Evolutionary conservation across 2,797 vertebrate genomes (phyloP).

Genomic region (Leontocebus nigricollis): DNA sequence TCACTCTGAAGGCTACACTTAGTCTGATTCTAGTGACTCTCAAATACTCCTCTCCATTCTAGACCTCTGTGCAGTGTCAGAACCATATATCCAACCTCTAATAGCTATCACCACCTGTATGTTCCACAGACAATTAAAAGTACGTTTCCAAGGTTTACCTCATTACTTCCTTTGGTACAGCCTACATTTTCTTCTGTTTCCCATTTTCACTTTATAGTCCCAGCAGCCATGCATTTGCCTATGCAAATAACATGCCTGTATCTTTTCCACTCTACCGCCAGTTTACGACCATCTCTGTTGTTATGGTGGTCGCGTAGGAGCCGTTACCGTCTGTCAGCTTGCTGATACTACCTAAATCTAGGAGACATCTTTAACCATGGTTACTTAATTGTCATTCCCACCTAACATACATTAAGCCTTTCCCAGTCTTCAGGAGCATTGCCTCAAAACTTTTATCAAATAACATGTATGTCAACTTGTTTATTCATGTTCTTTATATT

Average conservation of each 20-base stretch:
- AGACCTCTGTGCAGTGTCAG: background rate
- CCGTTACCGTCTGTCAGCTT: background rate
- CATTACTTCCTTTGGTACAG: background rate
- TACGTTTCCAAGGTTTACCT: background rate
- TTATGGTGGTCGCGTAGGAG: background rate
- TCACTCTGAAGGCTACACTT: background rate
- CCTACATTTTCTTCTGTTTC: conserved; percentile 29
- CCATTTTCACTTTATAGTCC: conserved; percentile 30
- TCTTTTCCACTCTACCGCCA: background rate
- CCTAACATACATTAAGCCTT: background rate
- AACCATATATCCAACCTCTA: background rate
- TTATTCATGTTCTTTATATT: conserved; percentile 32
- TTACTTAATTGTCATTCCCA: background rate
- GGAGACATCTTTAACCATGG: background rate
- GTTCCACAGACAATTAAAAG: background rate
- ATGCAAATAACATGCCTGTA: background rate
- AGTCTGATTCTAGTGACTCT: conserved; percentile 34
- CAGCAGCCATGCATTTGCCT: background rate
- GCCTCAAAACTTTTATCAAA: background rate
- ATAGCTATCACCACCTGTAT: background rate
- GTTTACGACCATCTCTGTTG: conserved; percentile 6
- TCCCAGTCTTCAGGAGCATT: background rate
- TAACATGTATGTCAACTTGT: background rate
- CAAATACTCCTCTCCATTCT: background rate
- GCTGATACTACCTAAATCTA: background rate